Evolutionary conservation across 2,888 invertebrate genomes (phyloP), one percentile per base, ranked within the genome.

Genomic region (Dione juno): DNA sequence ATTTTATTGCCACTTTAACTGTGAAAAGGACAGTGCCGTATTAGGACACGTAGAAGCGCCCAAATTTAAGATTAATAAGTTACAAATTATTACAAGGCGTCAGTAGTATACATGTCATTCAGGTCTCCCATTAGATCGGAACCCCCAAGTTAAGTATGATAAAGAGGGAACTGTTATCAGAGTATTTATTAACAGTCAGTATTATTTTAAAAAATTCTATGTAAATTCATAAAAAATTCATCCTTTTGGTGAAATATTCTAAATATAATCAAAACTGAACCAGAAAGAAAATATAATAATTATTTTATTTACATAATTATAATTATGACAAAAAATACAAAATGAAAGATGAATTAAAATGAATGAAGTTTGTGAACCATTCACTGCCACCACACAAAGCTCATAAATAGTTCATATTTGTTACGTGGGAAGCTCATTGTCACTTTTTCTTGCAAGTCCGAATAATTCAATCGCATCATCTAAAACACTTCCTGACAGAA

Each of bases 401-500:
- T 66, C 69, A 70, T 43, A 69, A 57, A 65, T 67, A 74, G 54
- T 73, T 68, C 61, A 59, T 64, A 45, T 58, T 37, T 63, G 45
- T 61, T 92, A 92, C 92, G 84, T 89, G 77, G 88, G 86, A 77
- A 86, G 76, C 78, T 88, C 84, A 71, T 81, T 83, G 73, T 87
- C 86, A 69, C 84, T 82, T 75, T 79, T 76, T 78, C 76, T 82
- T 65, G 82, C 80, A 69, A 90, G 79, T 80, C 92, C 92, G 78
- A 90, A 86, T 78, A 89, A 81, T 76, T 79, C 79, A 75, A 89
- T 80, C 69, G 86, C 87, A 81, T 86, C 90, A 75, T 87, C 86
- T 67, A 90, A 83, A 77, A 89, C 90, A 74, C 84, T 78, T 65
- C 89, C 89, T n/a, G 90, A 89, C 79, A 92, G 81, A 84, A 89